These are phyloP conservation scores for Clunio marinus DNA, from an alignment of 2,888 invertebrate genomes.

Conservation along the genomic window DNA sequence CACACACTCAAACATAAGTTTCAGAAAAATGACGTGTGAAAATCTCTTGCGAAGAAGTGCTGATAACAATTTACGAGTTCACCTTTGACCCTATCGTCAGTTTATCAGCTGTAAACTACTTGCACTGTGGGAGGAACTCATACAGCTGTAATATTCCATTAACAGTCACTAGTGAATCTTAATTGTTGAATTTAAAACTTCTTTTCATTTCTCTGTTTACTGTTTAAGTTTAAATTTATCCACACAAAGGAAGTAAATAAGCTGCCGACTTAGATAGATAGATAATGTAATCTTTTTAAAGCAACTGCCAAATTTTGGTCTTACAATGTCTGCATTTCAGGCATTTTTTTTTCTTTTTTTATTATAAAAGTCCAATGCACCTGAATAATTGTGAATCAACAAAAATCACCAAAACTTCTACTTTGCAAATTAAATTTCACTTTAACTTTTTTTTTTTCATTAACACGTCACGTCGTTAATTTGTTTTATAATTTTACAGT, in stretches of 20 bases:
- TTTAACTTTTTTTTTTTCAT: no score
- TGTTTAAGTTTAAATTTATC: neutral
- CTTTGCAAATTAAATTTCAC: no score
- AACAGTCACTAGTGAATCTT: neutral
- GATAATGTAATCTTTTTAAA: no score
- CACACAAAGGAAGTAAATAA: no score
- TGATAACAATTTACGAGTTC: constrained; percentile 16
- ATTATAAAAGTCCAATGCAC: constrained; percentile 7
- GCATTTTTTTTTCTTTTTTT: constrained; percentile 2
- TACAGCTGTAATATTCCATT: neutral
- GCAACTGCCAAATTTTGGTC: no score
- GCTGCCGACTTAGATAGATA: no score
- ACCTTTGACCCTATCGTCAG: constrained; percentile 5
- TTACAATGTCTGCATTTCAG: no score
- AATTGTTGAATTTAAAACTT: neutral
- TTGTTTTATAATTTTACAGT: no score
- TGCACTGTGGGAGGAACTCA: neutral
- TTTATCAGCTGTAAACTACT: neutral
- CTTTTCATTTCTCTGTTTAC: neutral
- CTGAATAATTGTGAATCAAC: neutral
- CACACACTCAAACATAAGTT: neutral
- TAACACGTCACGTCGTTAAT: no score
- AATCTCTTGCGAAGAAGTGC: no score
- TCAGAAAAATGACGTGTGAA: neutral
- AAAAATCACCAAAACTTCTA: no score